A percentile compares a stretch with the other conserved stretches of the same genome.
These are phyloP conservation scores for Nymphalis c-album DNA, from an alignment of 2,888 invertebrate genomes.

Conservation along the genomic window DNA sequence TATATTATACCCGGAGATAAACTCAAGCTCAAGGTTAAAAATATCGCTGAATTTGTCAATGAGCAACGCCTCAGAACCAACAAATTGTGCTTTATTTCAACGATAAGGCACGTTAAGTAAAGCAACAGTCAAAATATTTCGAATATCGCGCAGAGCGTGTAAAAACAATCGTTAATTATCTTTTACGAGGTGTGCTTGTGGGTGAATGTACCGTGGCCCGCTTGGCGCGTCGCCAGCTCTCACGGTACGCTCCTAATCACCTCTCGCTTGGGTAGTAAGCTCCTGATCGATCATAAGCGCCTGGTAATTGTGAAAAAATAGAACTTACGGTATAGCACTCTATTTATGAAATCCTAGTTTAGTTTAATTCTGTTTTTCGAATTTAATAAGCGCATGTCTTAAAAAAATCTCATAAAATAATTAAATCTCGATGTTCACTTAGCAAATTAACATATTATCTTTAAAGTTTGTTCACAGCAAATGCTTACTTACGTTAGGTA, in stretches of 20 bases:
- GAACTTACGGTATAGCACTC: slow-evolving; percentile 18
- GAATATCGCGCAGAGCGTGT: slow-evolving; percentile 55
- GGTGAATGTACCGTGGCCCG: slow-evolving; percentile 79
- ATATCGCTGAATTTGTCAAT: slow-evolving; percentile 29
- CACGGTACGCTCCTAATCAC: slow-evolving; percentile 77
- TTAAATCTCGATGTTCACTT: too few species aligned
- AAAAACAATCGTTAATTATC: slow-evolving; percentile 70
- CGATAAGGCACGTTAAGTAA: slow-evolving; percentile 41
- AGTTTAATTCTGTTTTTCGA: background rate
- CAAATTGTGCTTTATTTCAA: slow-evolving; percentile 18
- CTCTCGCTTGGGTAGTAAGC: slow-evolving; percentile 68
- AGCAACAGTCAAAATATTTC: slow-evolving; percentile 49
- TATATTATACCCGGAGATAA: slow-evolving; percentile 19
- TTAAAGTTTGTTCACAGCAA: slow-evolving; percentile 23
- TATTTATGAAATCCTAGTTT: background rate
- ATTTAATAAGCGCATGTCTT: too few species aligned
- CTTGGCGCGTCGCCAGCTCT: slow-evolving; percentile 75
- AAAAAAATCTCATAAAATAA: too few species aligned
- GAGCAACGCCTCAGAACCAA: slow-evolving; percentile 20
- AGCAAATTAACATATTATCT: background rate
- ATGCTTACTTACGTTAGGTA: background rate
- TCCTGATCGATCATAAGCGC: slow-evolving; percentile 71
- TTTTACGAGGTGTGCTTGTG: slow-evolving; percentile 54
- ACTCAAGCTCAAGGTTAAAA: slow-evolving; percentile 37
- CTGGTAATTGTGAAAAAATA: slow-evolving; percentile 63